Percentiles rank a stretch among this genome's conserved stretches.
Evolutionary conservation across 2,113 vertebrate species (phyloP).

Genomic region (Catharus bicknelli): DNA sequence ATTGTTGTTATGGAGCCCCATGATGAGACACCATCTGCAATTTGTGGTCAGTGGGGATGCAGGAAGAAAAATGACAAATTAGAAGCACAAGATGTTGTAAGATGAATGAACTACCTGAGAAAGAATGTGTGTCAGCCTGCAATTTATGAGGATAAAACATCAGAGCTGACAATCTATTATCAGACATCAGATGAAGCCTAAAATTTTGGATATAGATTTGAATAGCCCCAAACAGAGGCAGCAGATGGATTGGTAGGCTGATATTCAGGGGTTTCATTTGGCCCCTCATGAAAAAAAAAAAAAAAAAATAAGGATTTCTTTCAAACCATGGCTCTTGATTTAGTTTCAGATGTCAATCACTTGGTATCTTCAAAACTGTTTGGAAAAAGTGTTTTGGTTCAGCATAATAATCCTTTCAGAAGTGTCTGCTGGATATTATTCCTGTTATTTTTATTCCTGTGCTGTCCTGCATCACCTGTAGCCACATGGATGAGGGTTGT

Average conservation of each 20-base stretch:
- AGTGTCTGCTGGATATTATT: conserved; percentile 9
- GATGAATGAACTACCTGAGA: conserved; percentile 63
- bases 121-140: conserved; percentile 52
- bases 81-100: conserved; percentile 45
- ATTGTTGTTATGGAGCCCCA: conserved; percentile 22
- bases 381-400: conserved; percentile 43
- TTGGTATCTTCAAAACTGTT: conserved; percentile 42
- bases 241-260: conserved; percentile 27
- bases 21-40: conserved; percentile 57
- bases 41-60: conserved; percentile 49
- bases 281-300: background rate
- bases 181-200: conserved; percentile 61
- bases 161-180: conserved; percentile 65
- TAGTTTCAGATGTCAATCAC: conserved; percentile 57
- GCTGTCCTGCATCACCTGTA: conserved; percentile 1
- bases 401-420: conserved; percentile 46
- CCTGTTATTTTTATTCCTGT: background rate
- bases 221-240: conserved; percentile 44
- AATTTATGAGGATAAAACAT: conserved; percentile 59
- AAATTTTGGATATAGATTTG: conserved; percentile 67
- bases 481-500: background rate
- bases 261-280: conserved; percentile 42
- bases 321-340: conserved; percentile 17
- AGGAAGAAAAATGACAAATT: conserved; percentile 61
- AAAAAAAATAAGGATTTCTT: conserved; percentile 21